These are phyloP conservation scores for Cancer borealis DNA, from an alignment of 2,888 invertebrate species.

Conservation along the genomic window DNA sequence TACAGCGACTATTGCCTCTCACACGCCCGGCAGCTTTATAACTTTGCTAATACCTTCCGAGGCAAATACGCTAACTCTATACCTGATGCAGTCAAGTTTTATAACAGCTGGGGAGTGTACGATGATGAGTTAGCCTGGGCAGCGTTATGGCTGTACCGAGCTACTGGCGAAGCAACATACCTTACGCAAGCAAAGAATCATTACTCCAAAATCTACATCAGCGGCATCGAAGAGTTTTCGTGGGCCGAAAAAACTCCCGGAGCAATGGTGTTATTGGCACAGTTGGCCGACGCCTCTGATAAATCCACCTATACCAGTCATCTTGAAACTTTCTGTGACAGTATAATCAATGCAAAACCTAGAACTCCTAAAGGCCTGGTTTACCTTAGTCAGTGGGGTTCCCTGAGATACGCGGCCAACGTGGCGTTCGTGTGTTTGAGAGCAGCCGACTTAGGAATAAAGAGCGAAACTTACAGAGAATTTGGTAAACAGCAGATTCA, in stretches of 20 bases:
- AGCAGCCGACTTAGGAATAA: constrained; percentile 79
- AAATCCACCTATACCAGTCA: constrained; percentile 80
- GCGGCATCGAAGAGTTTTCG: constrained; percentile 81
- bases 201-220: constrained; percentile 32
- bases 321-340: constrained; percentile 82
- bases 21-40: constrained; percentile 77
- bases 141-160: constrained; percentile 83
- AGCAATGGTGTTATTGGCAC: constrained; percentile 81
- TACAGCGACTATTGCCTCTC: constrained; percentile 77
- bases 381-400: constrained; percentile 83
- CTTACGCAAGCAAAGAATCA: constrained; percentile 81
- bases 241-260: constrained; percentile 83
- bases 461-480: constrained; percentile 80
- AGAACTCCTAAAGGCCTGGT: constrained; percentile 83
- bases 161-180: constrained; percentile 81
- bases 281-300: constrained; percentile 80
- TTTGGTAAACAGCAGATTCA: constrained; percentile 83
- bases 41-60: constrained; percentile 77
- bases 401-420: constrained; percentile 83
- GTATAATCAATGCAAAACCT: constrained; percentile 78
- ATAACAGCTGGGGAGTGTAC: constrained; percentile 79
- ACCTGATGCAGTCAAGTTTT: constrained; percentile 76
- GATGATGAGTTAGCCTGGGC: constrained; percentile 84
- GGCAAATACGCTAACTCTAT: constrained; percentile 77
- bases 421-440: constrained; percentile 83